phyloP scores from a whole-genome alignment of 2,888 invertebrate species.

The Molanna angustata region DNA sequence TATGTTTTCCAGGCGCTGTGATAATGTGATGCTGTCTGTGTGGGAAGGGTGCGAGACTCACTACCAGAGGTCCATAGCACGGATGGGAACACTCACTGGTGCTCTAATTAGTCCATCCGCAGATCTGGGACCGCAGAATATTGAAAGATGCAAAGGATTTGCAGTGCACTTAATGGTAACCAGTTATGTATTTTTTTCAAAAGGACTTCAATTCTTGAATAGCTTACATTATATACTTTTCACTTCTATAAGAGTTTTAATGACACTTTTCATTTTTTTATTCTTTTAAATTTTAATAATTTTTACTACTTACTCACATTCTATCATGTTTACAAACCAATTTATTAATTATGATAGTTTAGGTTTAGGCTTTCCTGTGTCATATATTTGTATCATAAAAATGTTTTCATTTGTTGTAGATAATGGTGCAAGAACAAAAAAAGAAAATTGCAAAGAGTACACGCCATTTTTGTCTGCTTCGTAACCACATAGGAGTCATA shows the following conservation, averaged over 20 bases:
- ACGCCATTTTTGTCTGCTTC: slow-evolving; percentile 56
- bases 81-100: slow-evolving; percentile 61
- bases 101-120: slow-evolving; percentile 66
- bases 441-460: slow-evolving; percentile 57
- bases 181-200: not conserved
- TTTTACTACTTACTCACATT: too few relatives aligned
- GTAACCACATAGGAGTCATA: slow-evolving; percentile 48
- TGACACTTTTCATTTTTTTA: too few relatives aligned
- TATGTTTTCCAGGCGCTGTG: slow-evolving; percentile 44
- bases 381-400: too few relatives aligned
- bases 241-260: too few relatives aligned
- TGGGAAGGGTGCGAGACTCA: slow-evolving; percentile 76
- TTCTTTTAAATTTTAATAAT: too few relatives aligned
- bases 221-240: too few relatives aligned
- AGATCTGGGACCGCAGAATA: slow-evolving; percentile 76
- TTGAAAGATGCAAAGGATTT: slow-evolving; percentile 85
- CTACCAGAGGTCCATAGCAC: slow-evolving; percentile 68
- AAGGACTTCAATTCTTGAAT: too few relatives aligned
- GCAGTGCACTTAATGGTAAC: slow-evolving; percentile 71
- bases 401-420: slow-evolving; percentile 46
- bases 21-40: slow-evolving; percentile 53
- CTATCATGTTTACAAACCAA: too few relatives aligned
- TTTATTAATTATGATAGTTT: too few relatives aligned
- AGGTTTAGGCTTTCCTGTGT: too few relatives aligned
- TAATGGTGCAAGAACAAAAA: slow-evolving; percentile 65